These are phyloP conservation scores for Ruditapes philippinarum DNA, from an alignment of 1,140 invertebrate species.

Conservation along the genomic window DNA sequence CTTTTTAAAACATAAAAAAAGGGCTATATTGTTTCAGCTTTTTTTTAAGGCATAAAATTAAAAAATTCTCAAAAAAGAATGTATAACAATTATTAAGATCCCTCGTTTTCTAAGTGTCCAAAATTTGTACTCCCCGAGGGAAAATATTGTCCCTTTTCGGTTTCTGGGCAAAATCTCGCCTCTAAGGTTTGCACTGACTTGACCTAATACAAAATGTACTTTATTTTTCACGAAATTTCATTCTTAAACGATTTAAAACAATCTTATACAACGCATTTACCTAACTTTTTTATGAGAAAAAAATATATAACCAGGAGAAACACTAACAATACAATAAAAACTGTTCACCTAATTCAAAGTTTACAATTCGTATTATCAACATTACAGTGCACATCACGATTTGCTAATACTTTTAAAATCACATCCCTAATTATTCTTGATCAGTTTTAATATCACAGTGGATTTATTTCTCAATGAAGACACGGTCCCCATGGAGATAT, in stretches of 20 bases:
- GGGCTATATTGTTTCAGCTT: not conserved
- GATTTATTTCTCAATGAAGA: not conserved
- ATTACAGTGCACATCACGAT: not conserved
- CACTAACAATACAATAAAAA: not conserved
- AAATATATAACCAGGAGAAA: not conserved
- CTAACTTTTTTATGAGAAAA: not conserved
- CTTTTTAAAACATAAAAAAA: not conserved
- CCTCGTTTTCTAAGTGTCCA: not conserved
- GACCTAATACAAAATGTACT: too few species aligned
- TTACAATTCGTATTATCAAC: not conserved
- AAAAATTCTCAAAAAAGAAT: too few species aligned
- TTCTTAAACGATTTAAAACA: too few species aligned
- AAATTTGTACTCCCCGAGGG: too few species aligned
- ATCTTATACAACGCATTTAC: not conserved
- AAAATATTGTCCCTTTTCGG: too few species aligned
- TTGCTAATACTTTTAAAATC: not conserved
- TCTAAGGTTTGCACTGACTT: too few species aligned
- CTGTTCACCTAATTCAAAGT: not conserved
- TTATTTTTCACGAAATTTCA: too few species aligned
- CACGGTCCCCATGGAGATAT: not conserved
- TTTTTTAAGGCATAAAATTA: not conserved
- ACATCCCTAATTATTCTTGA: too few species aligned
- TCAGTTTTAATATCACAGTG: not conserved
- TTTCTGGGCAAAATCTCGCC: too few species aligned
- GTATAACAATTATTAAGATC: not conserved